Evolutionary conservation across 2,888 invertebrate genomes (phyloP).

Genomic region (Sylvicola cinctus): DNA sequence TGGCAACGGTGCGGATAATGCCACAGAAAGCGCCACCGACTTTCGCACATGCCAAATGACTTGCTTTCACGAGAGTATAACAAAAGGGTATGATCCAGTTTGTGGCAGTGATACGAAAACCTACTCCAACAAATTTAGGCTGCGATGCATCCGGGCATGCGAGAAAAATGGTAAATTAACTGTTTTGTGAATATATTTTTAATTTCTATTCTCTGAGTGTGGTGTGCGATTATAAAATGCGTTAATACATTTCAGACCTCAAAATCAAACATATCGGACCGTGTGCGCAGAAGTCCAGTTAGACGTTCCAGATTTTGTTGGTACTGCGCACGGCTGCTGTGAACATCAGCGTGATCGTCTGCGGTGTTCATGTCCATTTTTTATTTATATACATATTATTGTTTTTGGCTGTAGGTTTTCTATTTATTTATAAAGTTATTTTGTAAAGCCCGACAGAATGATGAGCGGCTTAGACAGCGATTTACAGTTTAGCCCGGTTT

Average conservation of each 20-base stretch:
- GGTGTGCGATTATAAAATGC: background rate
- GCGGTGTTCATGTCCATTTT: too few relatives aligned
- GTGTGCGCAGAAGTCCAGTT: background rate
- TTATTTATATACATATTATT: background rate
- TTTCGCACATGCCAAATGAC: too few relatives aligned
- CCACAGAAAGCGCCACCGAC: too few relatives aligned
- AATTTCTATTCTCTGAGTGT: background rate
- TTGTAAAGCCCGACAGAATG: background rate
- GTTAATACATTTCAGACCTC: background rate
- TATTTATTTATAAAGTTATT: background rate
- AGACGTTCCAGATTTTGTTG: background rate
- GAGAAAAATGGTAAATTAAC: background rate
- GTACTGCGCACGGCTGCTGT: background rate
- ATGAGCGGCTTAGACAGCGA: too few relatives aligned
- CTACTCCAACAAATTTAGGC: background rate
- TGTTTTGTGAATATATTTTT: too few relatives aligned
- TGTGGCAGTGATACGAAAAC: slow-evolving; percentile 1
- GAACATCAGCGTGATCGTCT: too few relatives aligned
- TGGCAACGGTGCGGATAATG: too few relatives aligned
- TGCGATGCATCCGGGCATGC: background rate
- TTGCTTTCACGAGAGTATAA: too few relatives aligned
- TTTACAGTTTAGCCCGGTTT: too few relatives aligned
- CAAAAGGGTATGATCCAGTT: slow-evolving; percentile 1
- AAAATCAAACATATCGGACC: background rate
- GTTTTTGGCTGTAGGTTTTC: background rate